phyloP scores from a whole-genome alignment of 2,797 vertebrate species.

The Uromys caudimaculatus region DNA sequence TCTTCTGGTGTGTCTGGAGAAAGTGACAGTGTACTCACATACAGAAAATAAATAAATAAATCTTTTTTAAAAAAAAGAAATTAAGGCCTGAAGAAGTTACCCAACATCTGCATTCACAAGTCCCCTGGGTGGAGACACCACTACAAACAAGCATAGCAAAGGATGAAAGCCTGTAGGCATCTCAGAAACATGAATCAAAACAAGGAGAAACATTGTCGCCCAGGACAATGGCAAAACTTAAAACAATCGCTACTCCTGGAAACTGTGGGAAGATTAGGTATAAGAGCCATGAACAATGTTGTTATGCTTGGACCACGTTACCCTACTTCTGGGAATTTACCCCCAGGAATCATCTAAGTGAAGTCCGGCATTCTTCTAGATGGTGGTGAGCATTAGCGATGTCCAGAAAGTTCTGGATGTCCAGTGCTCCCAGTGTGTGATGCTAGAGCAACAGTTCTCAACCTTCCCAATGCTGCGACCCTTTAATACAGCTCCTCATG shows the following conservation, averaged over 20 bases:
- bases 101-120: conserved; percentile 43
- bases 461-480: not conserved
- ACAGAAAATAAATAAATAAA: not conserved
- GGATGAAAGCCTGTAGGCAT: not conserved
- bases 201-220: not conserved
- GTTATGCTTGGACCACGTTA: not conserved
- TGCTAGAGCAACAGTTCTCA: not conserved
- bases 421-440: not conserved
- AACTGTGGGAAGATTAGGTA: not conserved
- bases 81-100: not conserved
- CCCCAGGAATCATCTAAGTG: not conserved
- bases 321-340: conserved; percentile 7
- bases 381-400: not conserved
- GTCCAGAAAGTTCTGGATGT: not conserved
- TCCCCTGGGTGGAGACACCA: not conserved
- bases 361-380: not conserved
- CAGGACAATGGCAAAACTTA: not conserved
- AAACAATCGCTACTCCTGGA: not conserved
- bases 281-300: not conserved
- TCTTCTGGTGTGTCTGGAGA: not conserved
- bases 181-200: conserved; percentile 36
- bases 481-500: not conserved
- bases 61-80: no score
- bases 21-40: not conserved
- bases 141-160: conserved; percentile 16